These are phyloP conservation scores for Calcarius lapponicus DNA, from an alignment of 2,797 vertebrate species.

Conservation along the genomic window DNA sequence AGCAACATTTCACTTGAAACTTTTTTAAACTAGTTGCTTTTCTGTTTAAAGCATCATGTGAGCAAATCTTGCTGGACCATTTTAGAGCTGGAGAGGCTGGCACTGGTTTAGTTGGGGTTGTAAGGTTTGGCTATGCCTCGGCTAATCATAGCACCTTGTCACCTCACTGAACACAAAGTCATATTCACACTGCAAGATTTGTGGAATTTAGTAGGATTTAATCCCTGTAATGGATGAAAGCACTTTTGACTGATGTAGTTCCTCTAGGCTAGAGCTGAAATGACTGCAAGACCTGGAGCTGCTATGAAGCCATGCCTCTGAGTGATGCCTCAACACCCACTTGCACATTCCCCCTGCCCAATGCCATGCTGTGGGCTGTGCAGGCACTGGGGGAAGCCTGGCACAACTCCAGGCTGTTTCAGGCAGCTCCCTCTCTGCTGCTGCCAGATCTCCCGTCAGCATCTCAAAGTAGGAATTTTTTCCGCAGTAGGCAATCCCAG, in stretches of 20 bases:
- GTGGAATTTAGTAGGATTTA: neutral
- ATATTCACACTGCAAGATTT: neutral
- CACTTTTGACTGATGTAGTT: neutral
- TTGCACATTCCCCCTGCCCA: neutral
- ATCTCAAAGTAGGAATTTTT: neutral
- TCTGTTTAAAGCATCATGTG: neutral
- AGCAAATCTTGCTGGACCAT: neutral
- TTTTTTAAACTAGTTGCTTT: neutral
- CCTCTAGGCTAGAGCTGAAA: neutral
- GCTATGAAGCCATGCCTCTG: neutral
- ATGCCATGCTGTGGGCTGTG: neutral
- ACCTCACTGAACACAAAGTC: neutral
- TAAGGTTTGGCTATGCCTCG: neutral
- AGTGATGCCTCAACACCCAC: neutral
- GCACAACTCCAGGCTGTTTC: neutral
- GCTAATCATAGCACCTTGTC: neutral
- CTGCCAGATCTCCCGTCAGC: neutral
- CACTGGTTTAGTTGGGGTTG: neutral
- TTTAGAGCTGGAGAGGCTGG: neutral
- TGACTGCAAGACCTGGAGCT: neutral
- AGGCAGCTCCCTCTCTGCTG: neutral
- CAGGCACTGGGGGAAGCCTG: neutral
- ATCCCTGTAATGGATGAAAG: neutral
- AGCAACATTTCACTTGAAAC: neutral
- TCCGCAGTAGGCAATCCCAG: slow-evolving; percentile 21